Conservation (phyloP, 2,888 invertebrate genomes). For the Hymenopus coronatus region DNA sequence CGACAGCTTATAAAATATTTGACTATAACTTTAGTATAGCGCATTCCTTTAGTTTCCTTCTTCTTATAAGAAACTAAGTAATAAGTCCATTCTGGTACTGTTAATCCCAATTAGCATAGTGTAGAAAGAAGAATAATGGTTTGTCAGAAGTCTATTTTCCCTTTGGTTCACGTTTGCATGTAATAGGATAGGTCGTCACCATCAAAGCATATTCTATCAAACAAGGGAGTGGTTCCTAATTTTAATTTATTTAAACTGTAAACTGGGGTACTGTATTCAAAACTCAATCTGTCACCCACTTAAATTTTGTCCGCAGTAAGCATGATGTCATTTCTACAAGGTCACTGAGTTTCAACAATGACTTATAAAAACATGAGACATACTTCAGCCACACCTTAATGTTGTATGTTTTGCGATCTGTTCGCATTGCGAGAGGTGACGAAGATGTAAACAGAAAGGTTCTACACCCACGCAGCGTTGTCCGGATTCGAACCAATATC, state of each 20-base stretch:
- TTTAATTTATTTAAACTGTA: neutral
- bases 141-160: too few species aligned
- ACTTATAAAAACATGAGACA: neutral
- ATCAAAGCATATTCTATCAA: neutral
- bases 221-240: neutral
- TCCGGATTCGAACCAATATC: neutral
- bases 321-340: neutral
- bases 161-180: too few species aligned
- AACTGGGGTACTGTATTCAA: neutral
- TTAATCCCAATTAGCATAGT: too few species aligned
- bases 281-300: neutral
- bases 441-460: neutral
- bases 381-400: neutral
- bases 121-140: too few species aligned
- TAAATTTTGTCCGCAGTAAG: neutral
- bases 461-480: neutral
- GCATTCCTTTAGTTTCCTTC: too few species aligned
- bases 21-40: too few species aligned
- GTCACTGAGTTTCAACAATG: neutral
- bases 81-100: too few species aligned
- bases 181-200: too few species aligned
- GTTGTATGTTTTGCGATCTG: neutral
- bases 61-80: too few species aligned
- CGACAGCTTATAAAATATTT: too few species aligned
- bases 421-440: neutral